phyloP scores from a whole-genome alignment of 1,140 invertebrate species.

The Drosophila nigrodunni region DNA sequence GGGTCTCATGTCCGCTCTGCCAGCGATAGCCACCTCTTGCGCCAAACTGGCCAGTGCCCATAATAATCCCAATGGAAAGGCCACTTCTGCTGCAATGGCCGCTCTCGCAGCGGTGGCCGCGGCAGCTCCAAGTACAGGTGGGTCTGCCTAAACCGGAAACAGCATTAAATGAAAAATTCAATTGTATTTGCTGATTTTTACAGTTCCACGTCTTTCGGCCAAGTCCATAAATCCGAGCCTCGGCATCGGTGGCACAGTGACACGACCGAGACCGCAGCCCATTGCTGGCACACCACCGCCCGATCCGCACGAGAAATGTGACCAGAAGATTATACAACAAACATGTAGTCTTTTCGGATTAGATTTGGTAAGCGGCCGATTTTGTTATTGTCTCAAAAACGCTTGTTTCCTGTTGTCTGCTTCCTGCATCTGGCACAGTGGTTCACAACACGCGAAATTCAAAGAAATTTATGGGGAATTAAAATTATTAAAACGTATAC shows the following conservation, averaged over 20 bases:
- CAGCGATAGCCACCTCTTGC: conserved; percentile 34
- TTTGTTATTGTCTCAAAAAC: conserved; percentile 25
- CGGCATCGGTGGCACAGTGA: conserved; percentile 81
- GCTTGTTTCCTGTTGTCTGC: background rate
- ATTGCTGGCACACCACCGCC: conserved; percentile 93
- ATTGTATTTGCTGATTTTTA: background rate
- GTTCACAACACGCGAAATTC: background rate
- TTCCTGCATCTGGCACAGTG: conserved; percentile 6
- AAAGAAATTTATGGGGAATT: background rate
- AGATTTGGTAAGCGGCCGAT: conserved; percentile 89
- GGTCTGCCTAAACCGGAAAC: background rate
- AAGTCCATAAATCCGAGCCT: conserved; percentile 67
- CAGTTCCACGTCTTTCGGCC: conserved; percentile 74
- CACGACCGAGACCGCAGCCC: conserved; percentile 92
- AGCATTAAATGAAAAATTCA: background rate
- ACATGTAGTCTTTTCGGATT: conserved; percentile 95
- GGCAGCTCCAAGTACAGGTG: conserved; percentile 62
- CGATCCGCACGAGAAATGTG: conserved; percentile 91
- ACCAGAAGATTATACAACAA: conserved; percentile 94
- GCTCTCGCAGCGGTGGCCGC: conserved; percentile 62
- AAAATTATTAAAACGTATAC: background rate
- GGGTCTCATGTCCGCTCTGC: conserved; percentile 26
- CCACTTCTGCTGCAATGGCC: conserved; percentile 57
- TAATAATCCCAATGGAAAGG: conserved; percentile 52
- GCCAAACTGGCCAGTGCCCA: conserved; percentile 43